A percentile compares a stretch with the other conserved stretches of the same genome.
phyloP scores from a whole-genome alignment of 2,797 vertebrate genomes.

The Protosalanx chinensis region DNA sequence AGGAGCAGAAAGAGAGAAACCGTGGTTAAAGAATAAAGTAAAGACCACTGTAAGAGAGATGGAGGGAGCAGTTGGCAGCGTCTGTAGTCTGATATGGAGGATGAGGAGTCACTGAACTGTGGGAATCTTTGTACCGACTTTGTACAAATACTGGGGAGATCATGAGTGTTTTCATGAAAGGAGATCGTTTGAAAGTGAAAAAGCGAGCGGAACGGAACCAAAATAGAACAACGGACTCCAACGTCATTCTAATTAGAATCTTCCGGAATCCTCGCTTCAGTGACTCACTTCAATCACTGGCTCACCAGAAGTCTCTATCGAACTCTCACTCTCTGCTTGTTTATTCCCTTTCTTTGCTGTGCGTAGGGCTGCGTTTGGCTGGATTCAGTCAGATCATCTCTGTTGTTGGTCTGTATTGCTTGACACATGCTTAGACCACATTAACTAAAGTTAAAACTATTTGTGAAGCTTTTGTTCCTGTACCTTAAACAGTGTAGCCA shows the following conservation, averaged over 20 bases:
- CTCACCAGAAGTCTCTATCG: slow-evolving; percentile 17
- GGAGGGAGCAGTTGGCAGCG: neutral
- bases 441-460: no score
- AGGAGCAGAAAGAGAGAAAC: neutral
- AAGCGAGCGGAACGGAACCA: slow-evolving; percentile 18
- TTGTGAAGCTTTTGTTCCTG: no score
- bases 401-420: no score
- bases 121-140: no score
- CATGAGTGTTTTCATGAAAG: no score
- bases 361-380: neutral
- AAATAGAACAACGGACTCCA: slow-evolving; percentile 27
- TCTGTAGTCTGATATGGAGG: no score
- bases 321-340: neutral
- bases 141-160: no score
- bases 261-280: slow-evolving; percentile 36
- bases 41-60: neutral
- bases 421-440: no score
- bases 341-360: neutral
- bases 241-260: slow-evolving; percentile 46
- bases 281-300: slow-evolving; percentile 46
- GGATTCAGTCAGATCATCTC: no score
- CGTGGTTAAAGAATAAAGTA: neutral
- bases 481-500: no score
- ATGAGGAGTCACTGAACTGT: no score
- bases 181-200: slow-evolving; percentile 6